Base-by-base conservation (phyloP, 1,140 invertebrate species). In the Drosophila lacertosa region DNA sequence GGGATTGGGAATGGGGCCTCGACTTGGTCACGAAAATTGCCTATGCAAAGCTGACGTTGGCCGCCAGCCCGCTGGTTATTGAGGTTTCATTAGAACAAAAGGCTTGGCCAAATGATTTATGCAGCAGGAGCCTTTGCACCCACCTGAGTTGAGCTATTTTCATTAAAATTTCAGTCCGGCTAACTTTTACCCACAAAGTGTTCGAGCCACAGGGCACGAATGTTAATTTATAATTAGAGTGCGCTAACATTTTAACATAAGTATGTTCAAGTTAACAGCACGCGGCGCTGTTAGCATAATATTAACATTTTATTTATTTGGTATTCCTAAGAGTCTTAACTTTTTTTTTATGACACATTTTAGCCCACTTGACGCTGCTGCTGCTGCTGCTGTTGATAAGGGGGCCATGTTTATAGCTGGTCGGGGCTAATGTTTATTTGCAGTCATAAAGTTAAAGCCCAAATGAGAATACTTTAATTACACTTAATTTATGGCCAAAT, bases 331-430 rank as follows among this genome's bases (percentile, higher is more conserved):
- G 4, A 15, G 35, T 6, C 26, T 58, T 22, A 47, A 47, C 20
- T 76, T 76, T 84, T 84, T 76, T 76, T 84, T 84, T 86, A 84
- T 86, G 80, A 86, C 81, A 86, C 77, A 80, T 74, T 80, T 76
- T 84, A n/a, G n/a, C 80, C 80, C 76, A 84, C 84, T 67, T 54
- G 80, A 67, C 48, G 33, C n/a, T n/a, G n/a, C n/a, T n/a, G n/a
- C n/a, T n/a, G n/a, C n/a, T n/a, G 50, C 47, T 16, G 50, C 35
- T 35, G 63, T 73, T 84, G 80, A 84, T 84, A 84, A 84, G 58
- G 44, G 44, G 32, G 37, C 18, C 18, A 45, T 57, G 64, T 66
- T 74, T 78, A 57, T 80, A 74, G 80, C 9, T 26, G 22, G 11
- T 24, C 5, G 10, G 15, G 5, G 79, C 69, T 65, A 74, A 70